These are phyloP conservation scores for Vulpes lagopus DNA, from an alignment of 2,113 vertebrate genomes.

Conservation along the genomic window DNA sequence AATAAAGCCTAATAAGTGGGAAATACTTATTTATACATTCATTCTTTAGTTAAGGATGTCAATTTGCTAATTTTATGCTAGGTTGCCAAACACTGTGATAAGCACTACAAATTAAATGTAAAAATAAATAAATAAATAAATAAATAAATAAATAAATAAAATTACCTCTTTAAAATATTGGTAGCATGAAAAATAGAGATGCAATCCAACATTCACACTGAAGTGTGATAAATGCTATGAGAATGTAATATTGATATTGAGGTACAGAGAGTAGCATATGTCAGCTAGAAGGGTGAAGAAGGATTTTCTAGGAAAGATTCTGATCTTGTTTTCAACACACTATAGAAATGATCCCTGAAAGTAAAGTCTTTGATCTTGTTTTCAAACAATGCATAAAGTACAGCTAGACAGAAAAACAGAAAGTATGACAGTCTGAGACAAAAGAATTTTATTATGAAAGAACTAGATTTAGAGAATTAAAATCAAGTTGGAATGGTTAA, in stretches of 20 bases:
- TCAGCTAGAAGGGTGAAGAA: neutral
- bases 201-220: neutral
- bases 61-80: neutral
- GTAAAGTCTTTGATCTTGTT: neutral
- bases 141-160: neutral
- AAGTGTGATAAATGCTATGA: neutral
- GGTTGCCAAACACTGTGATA: neutral
- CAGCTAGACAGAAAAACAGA: neutral
- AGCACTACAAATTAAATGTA: neutral
- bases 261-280: neutral
- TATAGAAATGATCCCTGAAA: too few relatives aligned
- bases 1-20: neutral
- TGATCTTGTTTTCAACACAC: neutral
- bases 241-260: neutral
- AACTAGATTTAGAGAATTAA: neutral
- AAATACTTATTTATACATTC: neutral
- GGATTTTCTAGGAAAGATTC: neutral
- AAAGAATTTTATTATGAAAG: slow-evolving; percentile 8
- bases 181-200: neutral
- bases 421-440: neutral
- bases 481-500: neutral
- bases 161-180: neutral
- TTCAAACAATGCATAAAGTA: neutral
- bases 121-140: neutral
- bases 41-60: neutral